Base-by-base conservation (phyloP, 2,113 vertebrate genomes). In the Chinchilla lanigera region DNA sequence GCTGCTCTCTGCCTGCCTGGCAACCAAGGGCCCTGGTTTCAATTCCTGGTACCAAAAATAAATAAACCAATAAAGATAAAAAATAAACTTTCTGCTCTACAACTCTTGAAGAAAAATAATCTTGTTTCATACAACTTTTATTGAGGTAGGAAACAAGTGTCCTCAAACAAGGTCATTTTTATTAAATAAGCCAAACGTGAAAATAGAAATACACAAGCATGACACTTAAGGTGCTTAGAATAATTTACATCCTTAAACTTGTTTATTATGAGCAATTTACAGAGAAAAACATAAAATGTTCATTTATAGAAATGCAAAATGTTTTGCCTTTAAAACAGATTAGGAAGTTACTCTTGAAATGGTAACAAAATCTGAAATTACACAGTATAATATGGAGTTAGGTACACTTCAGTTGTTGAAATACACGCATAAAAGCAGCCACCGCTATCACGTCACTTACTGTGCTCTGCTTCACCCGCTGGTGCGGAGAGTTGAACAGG, bases 401-500 rank as follows among this genome's bases (percentile, higher is more conserved):
- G 41, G 4, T 60, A 12, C 56, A 83, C 30, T 78, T 65, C 19
- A 22, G 1, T 19, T 47, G 47, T 3, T 30, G 17, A 50, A 75
- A 75, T 73, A 20, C 14, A 75, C 2, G 47, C 6, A 77, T 50
- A 12, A 2, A 41, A 20, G 85, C 0, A 61, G 61, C 41, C 4
- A 0, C 4, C 6, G 52, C 38, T 35, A 33, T 19, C 1, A 11
- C 1, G 8, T 65, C 4, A 95, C 99, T 99, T 94, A 99, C 99
- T 82, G 98, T 99, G 98, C 99, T 99, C 61, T 99, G 98, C 97
- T 99, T 99, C 4, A 99, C 98, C 0, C 99, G 99, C 97, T 99
- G 99, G 93, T 99, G 99, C 1, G 99, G 98, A 60, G 98, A 99
- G 96, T 99, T 99, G 98, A 99, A 99, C 61, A 99, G 99, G 97